These are phyloP conservation scores for Pseudorectes ferrugineus DNA, from an alignment of 2,113 vertebrate genomes.

Conservation along the genomic window DNA sequence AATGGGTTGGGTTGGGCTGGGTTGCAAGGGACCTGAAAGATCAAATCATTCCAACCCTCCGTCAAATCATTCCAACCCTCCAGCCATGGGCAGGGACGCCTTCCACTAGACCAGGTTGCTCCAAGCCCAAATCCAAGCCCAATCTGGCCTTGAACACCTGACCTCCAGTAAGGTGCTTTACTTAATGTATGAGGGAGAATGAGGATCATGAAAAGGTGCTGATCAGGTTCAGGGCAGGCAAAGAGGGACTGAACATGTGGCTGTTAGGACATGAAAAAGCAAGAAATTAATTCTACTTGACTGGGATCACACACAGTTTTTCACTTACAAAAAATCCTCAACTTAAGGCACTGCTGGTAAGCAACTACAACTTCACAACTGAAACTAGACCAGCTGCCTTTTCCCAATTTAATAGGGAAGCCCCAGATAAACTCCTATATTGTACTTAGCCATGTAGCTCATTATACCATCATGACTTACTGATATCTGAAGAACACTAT, in stretches of 20 bases:
- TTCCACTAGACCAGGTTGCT: neutral
- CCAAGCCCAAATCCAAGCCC: neutral
- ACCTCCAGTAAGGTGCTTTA: neutral
- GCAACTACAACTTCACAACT: neutral
- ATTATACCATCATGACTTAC: neutral
- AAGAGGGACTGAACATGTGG: neutral
- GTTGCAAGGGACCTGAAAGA: neutral
- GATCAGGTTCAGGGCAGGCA: neutral
- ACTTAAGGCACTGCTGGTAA: neutral
- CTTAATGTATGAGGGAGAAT: fast-evolving
- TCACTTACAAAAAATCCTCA: neutral
- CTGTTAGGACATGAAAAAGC: neutral
- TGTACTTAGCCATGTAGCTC: neutral
- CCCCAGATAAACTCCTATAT: neutral
- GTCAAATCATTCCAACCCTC: neutral
- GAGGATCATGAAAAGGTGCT: neutral
- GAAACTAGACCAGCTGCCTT: neutral
- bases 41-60: neutral
- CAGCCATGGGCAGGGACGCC: neutral
- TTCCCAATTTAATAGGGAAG: neutral
- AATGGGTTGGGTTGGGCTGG: too few relatives aligned
- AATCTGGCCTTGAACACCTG: neutral
- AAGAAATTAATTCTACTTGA: neutral
- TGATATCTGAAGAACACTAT: neutral
- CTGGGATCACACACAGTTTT: neutral